These are phyloP conservation scores for Probosciger aterrimus DNA, from an alignment of 2,113 vertebrate species.

Conservation along the genomic window DNA sequence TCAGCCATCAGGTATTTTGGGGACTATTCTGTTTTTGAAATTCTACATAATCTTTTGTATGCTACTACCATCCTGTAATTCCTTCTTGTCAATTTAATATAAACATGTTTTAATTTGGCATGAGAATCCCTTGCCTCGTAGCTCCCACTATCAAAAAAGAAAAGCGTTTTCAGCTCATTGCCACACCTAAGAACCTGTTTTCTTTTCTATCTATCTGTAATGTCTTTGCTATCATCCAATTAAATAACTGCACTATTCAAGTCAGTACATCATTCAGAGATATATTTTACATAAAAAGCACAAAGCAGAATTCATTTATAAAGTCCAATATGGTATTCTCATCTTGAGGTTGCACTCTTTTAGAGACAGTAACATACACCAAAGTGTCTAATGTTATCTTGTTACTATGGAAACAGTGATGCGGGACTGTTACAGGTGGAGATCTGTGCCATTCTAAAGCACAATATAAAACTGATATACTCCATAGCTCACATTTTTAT, in stretches of 20 bases:
- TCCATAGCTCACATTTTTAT: slow-evolving; percentile 11
- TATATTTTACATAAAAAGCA: slow-evolving; percentile 4
- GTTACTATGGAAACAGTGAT: slow-evolving; percentile 56
- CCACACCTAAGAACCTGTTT: background rate
- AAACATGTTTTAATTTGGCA: background rate
- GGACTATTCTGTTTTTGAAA: background rate
- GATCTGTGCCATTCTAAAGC: slow-evolving; percentile 14
- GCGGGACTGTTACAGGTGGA: slow-evolving; percentile 13
- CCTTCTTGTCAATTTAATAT: background rate
- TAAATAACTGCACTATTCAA: background rate
- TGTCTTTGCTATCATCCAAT: background rate
- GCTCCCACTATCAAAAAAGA: background rate
- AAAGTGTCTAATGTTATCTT: slow-evolving; percentile 5
- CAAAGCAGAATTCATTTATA: background rate
- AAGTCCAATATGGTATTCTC: background rate
- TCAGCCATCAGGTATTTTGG: background rate
- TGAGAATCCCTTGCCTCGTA: background rate
- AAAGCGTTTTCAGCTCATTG: background rate
- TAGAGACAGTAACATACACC: background rate
- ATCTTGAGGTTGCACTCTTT: background rate
- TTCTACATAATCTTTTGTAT: background rate
- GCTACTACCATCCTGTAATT: fast-evolving
- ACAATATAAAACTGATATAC: background rate
- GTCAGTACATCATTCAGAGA: background rate
- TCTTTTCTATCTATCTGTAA: background rate